These are phyloP conservation scores for Timandra comae DNA, from an alignment of 2,888 invertebrate species.

Conservation along the genomic window DNA sequence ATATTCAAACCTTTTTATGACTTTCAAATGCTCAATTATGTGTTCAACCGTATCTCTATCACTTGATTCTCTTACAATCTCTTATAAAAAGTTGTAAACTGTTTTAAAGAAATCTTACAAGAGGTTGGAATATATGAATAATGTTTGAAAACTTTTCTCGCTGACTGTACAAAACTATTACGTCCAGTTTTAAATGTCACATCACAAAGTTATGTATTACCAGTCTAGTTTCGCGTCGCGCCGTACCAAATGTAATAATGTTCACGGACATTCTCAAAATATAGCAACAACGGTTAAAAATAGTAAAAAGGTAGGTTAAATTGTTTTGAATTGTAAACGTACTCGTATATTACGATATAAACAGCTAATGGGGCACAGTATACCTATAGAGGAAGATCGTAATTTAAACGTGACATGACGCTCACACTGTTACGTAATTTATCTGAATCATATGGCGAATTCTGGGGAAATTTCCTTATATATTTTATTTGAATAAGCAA, in stretches of 20 bases:
- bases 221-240: no score
- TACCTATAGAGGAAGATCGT: conserved; percentile 5
- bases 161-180: no score
- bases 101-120: no score
- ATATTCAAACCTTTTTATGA: no score
- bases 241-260: neutral
- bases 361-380: neutral
- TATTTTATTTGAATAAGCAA: neutral
- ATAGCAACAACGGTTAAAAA: no score
- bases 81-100: no score
- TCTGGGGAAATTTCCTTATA: conserved; percentile 1
- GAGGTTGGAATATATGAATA: no score
- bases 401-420: conserved; percentile 12
- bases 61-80: no score
- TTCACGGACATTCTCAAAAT: no score
- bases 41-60: no score
- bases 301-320: conserved; percentile 1
- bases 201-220: neutral
- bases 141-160: no score
- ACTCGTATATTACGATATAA: neutral
- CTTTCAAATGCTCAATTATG: no score
- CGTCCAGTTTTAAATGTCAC: conserved; percentile 5
- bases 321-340: conserved; percentile 1
- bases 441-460: conserved; percentile 8
- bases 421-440: conserved; percentile 4